Percentiles rank a stretch among this genome's conserved stretches.
Conservation (phyloP, 2,797 vertebrate species). For the Rhyacichthys aspro region DNA sequence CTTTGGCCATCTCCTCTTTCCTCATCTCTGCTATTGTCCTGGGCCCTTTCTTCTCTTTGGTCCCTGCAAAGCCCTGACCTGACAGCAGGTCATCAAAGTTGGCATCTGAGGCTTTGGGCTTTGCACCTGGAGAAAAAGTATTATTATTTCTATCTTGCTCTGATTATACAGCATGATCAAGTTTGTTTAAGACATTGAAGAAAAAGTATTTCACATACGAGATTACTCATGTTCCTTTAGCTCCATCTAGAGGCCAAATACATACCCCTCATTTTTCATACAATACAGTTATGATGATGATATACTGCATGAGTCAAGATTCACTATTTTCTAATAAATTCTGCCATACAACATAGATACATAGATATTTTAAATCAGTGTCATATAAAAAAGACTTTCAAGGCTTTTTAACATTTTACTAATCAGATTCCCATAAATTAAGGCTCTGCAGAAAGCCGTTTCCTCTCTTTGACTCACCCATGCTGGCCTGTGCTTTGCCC, state of each 20-base stretch:
- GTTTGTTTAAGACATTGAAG: background rate
- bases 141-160: background rate
- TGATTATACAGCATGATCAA: background rate
- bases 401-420: too few relatives aligned
- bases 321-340: too few relatives aligned
- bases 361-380: too few relatives aligned
- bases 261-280: too few relatives aligned
- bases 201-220: too few relatives aligned
- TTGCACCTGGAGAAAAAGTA: constrained; percentile 79
- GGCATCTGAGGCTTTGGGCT: constrained; percentile 85
- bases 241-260: background rate
- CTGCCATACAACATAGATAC: too few relatives aligned
- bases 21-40: constrained; percentile 99
- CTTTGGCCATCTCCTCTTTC: constrained; percentile 99
- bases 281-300: too few relatives aligned
- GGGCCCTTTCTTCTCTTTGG: constrained; percentile 94
- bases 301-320: too few relatives aligned
- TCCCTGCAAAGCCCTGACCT: constrained; percentile 92
- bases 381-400: too few relatives aligned
- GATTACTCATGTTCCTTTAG: background rate
- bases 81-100: constrained; percentile 96
- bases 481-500: constrained; percentile 78
- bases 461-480: constrained; percentile 77
- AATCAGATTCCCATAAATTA: too few relatives aligned
- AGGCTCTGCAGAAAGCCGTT: too few relatives aligned